Evolutionary conservation across 2,797 vertebrate species (phyloP).

Genomic region (Channallabes apus): DNA sequence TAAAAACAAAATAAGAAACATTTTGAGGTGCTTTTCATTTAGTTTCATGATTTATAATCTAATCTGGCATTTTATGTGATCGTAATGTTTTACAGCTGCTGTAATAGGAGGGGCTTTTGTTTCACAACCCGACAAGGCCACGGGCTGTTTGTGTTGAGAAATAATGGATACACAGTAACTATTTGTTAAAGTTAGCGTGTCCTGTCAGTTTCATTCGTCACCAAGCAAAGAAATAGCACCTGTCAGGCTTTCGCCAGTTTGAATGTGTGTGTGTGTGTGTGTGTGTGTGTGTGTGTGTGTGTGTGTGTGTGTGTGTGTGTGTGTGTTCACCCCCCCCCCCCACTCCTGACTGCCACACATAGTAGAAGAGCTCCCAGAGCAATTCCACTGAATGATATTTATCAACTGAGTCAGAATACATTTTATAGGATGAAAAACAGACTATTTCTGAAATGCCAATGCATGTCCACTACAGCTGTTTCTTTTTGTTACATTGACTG

Average conservation of each 20-base stretch:
- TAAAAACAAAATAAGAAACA: background rate
- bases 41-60: constrained; percentile 1
- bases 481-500: constrained; percentile 18
- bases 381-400: constrained; percentile 29
- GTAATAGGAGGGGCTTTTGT: background rate
- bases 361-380: constrained; percentile 29
- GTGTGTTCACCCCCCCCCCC: no score
- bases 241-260: constrained; percentile 18
- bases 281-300: no score
- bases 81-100: constrained; percentile 12
- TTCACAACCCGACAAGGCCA: background rate
- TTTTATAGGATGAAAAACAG: constrained; percentile 29
- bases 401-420: constrained; percentile 34
- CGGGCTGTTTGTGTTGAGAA: constrained; percentile 17
- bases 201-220: constrained; percentile 26
- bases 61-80: background rate
- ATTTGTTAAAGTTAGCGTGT: constrained; percentile 35
- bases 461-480: constrained; percentile 35
- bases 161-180: constrained; percentile 34
- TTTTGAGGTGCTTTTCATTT: background rate
- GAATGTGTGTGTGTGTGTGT: constrained; percentile 1
- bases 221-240: constrained; percentile 41
- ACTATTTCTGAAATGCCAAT: constrained; percentile 40
- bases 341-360: background rate
- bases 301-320: no score